Percentiles rank a stretch among this genome's conserved stretches.
These are phyloP conservation scores for Lysandra bellargus DNA, from an alignment of 2,888 invertebrate genomes.

Conservation along the genomic window DNA sequence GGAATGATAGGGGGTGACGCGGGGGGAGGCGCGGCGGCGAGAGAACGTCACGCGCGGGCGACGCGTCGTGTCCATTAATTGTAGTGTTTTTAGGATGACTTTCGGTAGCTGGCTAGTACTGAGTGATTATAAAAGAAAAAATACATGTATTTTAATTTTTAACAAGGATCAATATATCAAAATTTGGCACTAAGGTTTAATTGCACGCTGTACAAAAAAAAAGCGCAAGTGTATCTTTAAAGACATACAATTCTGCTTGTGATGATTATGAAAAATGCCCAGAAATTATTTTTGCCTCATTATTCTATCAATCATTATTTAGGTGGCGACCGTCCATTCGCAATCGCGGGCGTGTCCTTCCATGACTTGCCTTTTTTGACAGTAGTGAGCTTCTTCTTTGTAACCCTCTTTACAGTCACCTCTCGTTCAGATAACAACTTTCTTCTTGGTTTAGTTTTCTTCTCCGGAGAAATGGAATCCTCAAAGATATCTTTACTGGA, in stretches of 20 bases:
- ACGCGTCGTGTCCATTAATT: too few species aligned
- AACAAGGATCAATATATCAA: too few species aligned
- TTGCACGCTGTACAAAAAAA: not conserved
- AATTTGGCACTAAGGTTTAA: too few species aligned
- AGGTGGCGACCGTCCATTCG: slow-evolving; percentile 65
- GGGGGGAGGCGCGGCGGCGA: too few species aligned
- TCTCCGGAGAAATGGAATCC: slow-evolving; percentile 64
- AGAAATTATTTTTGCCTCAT: not conserved
- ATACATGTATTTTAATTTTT: too few species aligned
- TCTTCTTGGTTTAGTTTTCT: slow-evolving; percentile 60
- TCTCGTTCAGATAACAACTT: slow-evolving; percentile 61
- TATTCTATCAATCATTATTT: slow-evolving; percentile 45
- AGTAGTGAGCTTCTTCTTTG: slow-evolving; percentile 61
- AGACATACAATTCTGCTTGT: not conserved
- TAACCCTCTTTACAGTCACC: slow-evolving; percentile 59
- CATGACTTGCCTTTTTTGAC: slow-evolving; percentile 60
- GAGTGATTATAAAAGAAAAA: too few species aligned
- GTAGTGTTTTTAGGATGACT: too few species aligned
- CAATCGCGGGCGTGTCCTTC: slow-evolving; percentile 61
- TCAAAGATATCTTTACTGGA: slow-evolving; percentile 72
- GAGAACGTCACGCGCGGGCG: too few species aligned
- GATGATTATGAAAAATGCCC: not conserved
- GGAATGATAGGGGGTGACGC: too few species aligned
- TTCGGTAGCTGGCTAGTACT: too few species aligned
- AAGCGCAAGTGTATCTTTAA: not conserved